These are phyloP conservation scores for Percopsis omiscomaycus DNA, from an alignment of 2,797 vertebrate genomes.

Conservation along the genomic window DNA sequence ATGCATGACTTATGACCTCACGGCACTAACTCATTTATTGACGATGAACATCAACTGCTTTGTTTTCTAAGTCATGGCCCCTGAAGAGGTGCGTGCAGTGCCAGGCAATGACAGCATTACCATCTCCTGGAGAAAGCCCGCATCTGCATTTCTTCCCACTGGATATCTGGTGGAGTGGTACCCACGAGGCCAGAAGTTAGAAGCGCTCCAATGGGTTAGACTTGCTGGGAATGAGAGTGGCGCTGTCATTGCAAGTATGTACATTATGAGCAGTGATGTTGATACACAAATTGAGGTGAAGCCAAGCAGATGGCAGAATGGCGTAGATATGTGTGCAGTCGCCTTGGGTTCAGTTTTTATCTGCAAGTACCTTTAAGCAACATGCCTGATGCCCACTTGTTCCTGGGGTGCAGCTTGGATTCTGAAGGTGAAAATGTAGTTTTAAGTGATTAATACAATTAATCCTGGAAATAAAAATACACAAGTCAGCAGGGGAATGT, in stretches of 20 bases:
- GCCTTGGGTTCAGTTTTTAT: too few relatives aligned
- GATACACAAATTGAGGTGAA: too few relatives aligned
- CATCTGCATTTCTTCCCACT: accelerated
- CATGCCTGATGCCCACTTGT: too few relatives aligned
- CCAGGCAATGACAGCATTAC: slow-evolving; percentile 56
- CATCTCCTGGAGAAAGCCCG: slow-evolving; percentile 79
- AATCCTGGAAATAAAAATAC: too few relatives aligned
- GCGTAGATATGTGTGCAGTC: too few relatives aligned
- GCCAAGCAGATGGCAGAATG: too few relatives aligned
- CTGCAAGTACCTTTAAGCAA: too few relatives aligned
- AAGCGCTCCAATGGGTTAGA: slow-evolving; percentile 74
- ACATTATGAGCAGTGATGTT: too few relatives aligned
- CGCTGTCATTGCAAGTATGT: slow-evolving; percentile 77
- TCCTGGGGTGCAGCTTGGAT: too few relatives aligned
- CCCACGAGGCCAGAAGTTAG: slow-evolving; percentile 4
- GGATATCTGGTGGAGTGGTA: slow-evolving; percentile 84
- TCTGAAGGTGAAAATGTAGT: too few relatives aligned
- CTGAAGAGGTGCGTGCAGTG: slow-evolving; percentile 26
- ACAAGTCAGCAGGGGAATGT: too few relatives aligned
- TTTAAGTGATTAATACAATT: too few relatives aligned
- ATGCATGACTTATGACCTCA: not conserved
- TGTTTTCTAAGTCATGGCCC: slow-evolving; percentile 44
- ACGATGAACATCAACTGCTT: not conserved
- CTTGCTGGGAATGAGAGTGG: slow-evolving; percentile 41
- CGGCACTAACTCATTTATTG: not conserved